Base-by-base conservation (phyloP, 2,888 invertebrate species). In the Acanthosepion esculentum region DNA sequence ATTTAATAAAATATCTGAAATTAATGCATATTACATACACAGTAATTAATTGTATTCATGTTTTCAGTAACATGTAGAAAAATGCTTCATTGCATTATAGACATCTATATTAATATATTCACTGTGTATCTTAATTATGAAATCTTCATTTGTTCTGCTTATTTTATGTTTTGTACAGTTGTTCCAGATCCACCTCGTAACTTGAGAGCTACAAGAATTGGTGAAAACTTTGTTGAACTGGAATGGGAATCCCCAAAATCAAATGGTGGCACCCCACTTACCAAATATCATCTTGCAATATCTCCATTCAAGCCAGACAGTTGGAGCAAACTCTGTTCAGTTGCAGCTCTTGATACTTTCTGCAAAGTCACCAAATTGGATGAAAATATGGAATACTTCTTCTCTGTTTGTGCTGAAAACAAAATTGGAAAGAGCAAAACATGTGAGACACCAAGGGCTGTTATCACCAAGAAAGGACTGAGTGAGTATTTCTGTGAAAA, bases 221-320 rank as follows among this genome's bases (percentile, higher is more conserved):
- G 95, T 64, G 96, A 96, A 94, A 96, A 96, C 91, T 95, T 96
- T 48, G 95, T 96, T 78, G 96, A 96, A 41, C 94, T 97, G 50
- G 96, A 96, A 94, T 98, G 98, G 98, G 96, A 96, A 48, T 96
- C 97, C 26, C 97, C 98, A 26, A 95, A 95, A 29, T 96, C 97
- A 94, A 96, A 97, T 95, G 97, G 97, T 91, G 97, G 97, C 6
- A 96, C 97, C 20, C 96, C 96, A 94, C 95, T 97, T 94, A 95
- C 95, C 20, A 95, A 95, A 64, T 97, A 96, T 95, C 95, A 96
- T 55, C 94, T 97, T n/a, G 97, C 96, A 97, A 96, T 95, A 95
- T 95, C 95, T 50, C 95, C 96, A 95, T 95, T 96, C 95, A 96
- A 96, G 91, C 95, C 95, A 5, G 96, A 96, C 48, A 95, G 95